Base-by-base conservation (phyloP, 2,888 invertebrate genomes). In the Xestia c-nigrum region DNA sequence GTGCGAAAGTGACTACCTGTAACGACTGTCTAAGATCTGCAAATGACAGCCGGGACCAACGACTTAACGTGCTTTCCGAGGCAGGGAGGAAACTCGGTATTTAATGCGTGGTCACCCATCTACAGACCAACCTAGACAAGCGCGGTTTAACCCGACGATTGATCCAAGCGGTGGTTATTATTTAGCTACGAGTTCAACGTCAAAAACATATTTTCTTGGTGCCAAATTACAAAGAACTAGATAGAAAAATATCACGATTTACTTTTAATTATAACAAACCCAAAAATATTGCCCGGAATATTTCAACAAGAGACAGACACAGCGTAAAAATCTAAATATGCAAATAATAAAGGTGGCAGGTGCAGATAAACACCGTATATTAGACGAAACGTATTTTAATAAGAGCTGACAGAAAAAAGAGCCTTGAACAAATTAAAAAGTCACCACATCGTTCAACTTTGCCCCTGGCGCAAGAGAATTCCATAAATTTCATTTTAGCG, bases 351-450 rank as follows among this genome's bases (percentile, higher is more conserved):
- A 75, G 87, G 83, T 65, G 73, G 73, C 91, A 91, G 91, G 89
- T 92, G 92, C 82, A 78, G 81, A 84, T 87, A 89, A 91, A 75
- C 84, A 74, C 64, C 83, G 87, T 87, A 89, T 82, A 91, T 89
- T 88, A 89, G 83, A 82, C 76, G 81, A 80, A 83, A 88, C 86
- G 85, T 71, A 85, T 89, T 91, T 91, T 88, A 90, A 90, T 89
- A 89, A 89, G 85, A 85, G 84, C 80, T 71, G 80, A 86, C 83
- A 84, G 86, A 87, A 85, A 90, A 90, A 91, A 89, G 90, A 89
- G 81, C 80, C 84, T 85, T 79, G 82, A 90, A 91, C 89, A 91
- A 92, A 92, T 93, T 94, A 92, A 92, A 93, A 94, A 92, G 91
- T 92, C 92, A 85, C 91, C 91, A 89, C 90, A 90, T 89, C 89